phyloP scores from a whole-genome alignment of 2,113 vertebrate genomes.

The Petromus typicus region DNA sequence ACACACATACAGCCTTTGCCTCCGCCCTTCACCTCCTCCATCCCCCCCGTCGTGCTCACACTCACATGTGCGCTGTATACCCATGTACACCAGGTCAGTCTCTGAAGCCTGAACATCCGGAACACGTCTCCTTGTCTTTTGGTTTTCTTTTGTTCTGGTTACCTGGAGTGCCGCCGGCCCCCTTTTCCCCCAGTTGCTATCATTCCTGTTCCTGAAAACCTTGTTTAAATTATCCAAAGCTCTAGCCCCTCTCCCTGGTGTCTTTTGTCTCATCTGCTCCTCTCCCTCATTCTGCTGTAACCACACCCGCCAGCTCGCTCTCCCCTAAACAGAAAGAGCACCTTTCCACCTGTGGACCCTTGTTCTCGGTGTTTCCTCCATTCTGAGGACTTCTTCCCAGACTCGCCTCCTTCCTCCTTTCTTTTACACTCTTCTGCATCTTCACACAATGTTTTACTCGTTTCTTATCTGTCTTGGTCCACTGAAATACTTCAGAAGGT shows the following conservation, averaged over 20 bases:
- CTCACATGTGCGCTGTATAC: background rate
- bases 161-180: background rate
- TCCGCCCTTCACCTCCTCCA: background rate
- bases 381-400: slow-evolving; percentile 15
- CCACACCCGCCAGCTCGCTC: background rate
- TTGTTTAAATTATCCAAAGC: background rate
- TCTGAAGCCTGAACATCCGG: background rate
- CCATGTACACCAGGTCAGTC: background rate
- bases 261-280: background rate
- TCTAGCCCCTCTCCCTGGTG: background rate
- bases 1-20: background rate
- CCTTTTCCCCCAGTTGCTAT: background rate
- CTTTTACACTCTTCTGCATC: background rate
- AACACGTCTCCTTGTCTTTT: slow-evolving; percentile 3
- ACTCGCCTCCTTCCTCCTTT: slow-evolving; percentile 18
- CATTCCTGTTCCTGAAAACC: background rate
- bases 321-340: background rate
- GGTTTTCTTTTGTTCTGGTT: slow-evolving; percentile 53
- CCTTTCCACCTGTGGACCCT: slow-evolving; percentile 43
- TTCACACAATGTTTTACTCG: background rate
- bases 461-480: background rate
- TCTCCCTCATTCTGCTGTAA: background rate
- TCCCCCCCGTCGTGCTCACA: background rate
- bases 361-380: slow-evolving; percentile 22
- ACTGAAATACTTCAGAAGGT: background rate